Percentiles rank a stretch among this genome's conserved stretches.
These are phyloP conservation scores for Eupsittula cactorum DNA, from an alignment of 2,113 vertebrate species.

Conservation along the genomic window DNA sequence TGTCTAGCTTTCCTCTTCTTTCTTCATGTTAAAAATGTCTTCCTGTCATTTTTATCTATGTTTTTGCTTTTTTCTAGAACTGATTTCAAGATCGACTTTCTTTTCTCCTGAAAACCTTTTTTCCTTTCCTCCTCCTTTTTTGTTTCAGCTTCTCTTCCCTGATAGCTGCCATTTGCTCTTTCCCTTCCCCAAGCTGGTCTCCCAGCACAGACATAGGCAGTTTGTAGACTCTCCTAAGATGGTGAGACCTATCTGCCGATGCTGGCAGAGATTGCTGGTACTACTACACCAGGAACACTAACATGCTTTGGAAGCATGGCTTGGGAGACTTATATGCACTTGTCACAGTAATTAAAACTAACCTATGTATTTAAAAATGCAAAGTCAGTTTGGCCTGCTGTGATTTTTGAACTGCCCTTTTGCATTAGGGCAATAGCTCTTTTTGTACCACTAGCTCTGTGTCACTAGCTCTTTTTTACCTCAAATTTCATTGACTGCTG, in stretches of 20 bases:
- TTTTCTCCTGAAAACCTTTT: not conserved
- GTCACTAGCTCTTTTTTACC: not conserved
- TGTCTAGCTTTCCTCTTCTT: not conserved
- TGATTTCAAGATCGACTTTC: not conserved
- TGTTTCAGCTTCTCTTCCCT: not conserved
- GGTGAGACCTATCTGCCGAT: not conserved
- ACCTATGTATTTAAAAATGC: not conserved
- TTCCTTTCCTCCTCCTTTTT: not conserved
- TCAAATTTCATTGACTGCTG: not conserved
- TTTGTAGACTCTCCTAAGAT: not conserved
- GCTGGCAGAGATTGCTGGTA: not conserved
- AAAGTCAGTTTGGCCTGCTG: not conserved
- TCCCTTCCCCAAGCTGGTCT: not conserved
- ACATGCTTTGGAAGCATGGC: not conserved
- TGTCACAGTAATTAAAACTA: not conserved
- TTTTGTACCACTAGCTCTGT: not conserved
- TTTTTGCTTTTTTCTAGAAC: not conserved
- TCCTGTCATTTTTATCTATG: not conserved
- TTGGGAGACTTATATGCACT: not conserved
- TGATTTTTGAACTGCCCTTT: not conserved
- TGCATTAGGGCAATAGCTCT: not conserved
- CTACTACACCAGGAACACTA: not conserved
- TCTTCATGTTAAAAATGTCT: not conserved
- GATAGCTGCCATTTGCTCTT: not conserved
- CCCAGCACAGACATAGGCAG: not conserved